Base-by-base conservation (phyloP, 2,888 invertebrate species). In the Temnothorax unifasciatus region DNA sequence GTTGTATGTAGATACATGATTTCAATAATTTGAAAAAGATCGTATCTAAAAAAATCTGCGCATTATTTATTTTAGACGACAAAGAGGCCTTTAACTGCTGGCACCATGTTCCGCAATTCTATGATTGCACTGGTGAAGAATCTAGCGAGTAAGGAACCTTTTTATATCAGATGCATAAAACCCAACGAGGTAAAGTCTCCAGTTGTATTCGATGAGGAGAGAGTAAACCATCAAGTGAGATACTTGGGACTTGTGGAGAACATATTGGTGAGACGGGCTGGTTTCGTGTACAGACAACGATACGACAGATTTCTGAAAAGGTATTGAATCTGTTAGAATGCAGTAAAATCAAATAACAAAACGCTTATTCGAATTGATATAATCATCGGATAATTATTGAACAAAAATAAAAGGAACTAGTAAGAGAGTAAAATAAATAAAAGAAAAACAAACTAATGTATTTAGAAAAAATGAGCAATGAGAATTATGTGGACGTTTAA, bases 141-240 rank as follows among this genome's bases (percentile, higher is more conserved):
- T 61, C 95, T 99, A 89, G 97, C 97, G 64, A 97, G 97, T 94
- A 99, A 99, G 96, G 99, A 99, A 94, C 99, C 99, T 0, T 99
- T 98, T 96, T 99, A 99, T 95, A 98, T 99, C 88, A 97, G 99
- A 84, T 99, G 99, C 95, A 97, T 99, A 93, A 99, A 99, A 93
- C 99, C 99, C 41, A 99, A 99, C 95, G 98, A 99, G 92, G 96
- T 98, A 76, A 99, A 99, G 95, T 97, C 98, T 54, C 97, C 99
- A 0, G 96, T 96, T 57, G 96, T 97, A 59, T 99, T 99, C 95
- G 98, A 99, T 94, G 97, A 97, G 18, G 97, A 98, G 93, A 96
- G 99, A 92, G 96, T 97, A 34, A 95, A 95, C 89, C 97, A 97
- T 95, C 97, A 97, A 93, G 97, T 97, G 34, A 96, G 97, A 84